Base-by-base conservation (phyloP, 2,797 vertebrate genomes). In the Peromyscus aztecus region DNA sequence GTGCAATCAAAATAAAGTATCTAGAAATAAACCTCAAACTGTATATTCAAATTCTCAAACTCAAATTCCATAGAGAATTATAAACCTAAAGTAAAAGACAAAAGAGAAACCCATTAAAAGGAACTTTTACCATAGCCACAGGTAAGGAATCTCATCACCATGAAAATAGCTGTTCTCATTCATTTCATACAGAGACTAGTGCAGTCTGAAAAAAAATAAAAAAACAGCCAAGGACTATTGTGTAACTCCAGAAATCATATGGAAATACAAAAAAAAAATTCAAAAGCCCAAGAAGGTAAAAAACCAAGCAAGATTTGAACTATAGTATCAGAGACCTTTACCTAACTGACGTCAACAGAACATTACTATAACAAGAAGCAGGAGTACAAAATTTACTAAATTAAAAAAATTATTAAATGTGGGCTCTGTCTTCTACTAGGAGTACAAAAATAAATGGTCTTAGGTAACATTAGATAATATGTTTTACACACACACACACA, bases 51-150 rank as follows among this genome's bases (percentile, higher is more conserved):
- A 19, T 55, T 55, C 55, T 55, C 55, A 55, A 55, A 55, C 55
- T 17, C 55, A 55, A 55, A 55, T 88, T 97, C 77, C 49, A 63
- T 49, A 75, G 29, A 80, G 9, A 97, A 88, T 43, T 80, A 95
- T 55, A 90, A 92, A 65, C 19, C 49, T 61, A 61, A 95, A 90
- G 8, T 88, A n/a, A 95, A 95, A 80, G n/a, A 75, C 12, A 55
- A 67, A 59, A 86, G 19, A 73, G 4, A 93, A 86, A 17, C 52
- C 52, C 1, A 63, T 71, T 52, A 82, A 93, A 81, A 52, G n/a
- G 12, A 40, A 88, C 37, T 23, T 85, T 63, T 65, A 77, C 27
- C 31, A 80, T 61, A 78, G 89, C 81, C 59, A 92, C n/a, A 80
- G 76, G n/a, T 84, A 94, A 76, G 12, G 46, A 83, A 24, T 83